phyloP scores from a whole-genome alignment of 1,140 invertebrate species.

The Nylanderia fulva region DNA sequence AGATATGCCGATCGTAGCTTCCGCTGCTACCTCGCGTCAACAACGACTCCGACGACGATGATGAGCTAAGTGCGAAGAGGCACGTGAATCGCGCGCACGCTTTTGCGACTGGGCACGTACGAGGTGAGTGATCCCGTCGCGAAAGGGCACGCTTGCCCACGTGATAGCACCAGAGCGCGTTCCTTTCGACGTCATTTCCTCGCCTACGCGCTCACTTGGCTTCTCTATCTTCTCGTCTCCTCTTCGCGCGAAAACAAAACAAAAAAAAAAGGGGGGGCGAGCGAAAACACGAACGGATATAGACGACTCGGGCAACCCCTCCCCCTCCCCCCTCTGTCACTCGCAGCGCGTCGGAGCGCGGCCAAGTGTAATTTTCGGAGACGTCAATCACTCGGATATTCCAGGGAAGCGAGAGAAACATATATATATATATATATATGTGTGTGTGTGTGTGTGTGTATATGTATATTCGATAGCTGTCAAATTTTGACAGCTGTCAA shows the following conservation, averaged over 20 bases:
- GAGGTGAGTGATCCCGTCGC: slow-evolving; percentile 27
- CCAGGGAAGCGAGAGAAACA: neutral
- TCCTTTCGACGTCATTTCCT: slow-evolving; percentile 16
- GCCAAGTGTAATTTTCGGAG: no score
- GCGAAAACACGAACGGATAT: neutral
- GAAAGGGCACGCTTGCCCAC: slow-evolving; percentile 60
- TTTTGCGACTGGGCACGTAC: neutral
- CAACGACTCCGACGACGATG: neutral
- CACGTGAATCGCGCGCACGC: slow-evolving; percentile 12
- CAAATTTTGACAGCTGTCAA: no score
- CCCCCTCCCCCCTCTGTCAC: no score
- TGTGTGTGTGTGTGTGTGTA: no score
- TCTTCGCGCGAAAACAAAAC: neutral
- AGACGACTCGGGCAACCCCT: neutral
- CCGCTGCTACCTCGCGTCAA: neutral
- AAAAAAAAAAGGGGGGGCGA: no score
- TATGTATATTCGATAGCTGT: no score
- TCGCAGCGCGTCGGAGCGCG: no score
- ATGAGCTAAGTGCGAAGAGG: neutral
- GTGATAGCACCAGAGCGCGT: slow-evolving; percentile 49
- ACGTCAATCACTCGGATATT: neutral
- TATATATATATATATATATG: neutral
- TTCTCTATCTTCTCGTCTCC: no score
- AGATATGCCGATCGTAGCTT: slow-evolving; percentile 21
- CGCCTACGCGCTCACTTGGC: no score